Base-by-base conservation (phyloP, 2,888 invertebrate species). In the Drosophila pseudotalamancana region DNA sequence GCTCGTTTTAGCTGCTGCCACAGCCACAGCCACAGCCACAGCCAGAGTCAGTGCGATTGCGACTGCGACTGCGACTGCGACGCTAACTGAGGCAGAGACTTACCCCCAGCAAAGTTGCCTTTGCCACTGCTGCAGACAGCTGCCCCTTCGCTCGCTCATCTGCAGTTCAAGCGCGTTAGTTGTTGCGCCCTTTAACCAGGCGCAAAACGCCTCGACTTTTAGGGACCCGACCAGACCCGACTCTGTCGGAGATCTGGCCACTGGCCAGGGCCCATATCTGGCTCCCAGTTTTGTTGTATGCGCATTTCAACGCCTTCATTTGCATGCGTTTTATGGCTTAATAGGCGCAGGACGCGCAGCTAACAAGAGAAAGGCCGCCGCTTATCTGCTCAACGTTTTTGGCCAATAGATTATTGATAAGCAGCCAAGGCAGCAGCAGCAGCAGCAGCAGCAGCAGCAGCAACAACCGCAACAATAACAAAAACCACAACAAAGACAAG, bases 321-420 rank as follows among this genome's bases (percentile, higher is more conserved):
- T 87, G 88, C 89, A 88, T 88, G 80, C 83, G 77, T 88, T 87
- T 81, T 88, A 89, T 88, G 88, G 88, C 89, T 88, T 88, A 89
- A 88, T 88, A 82, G 74, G 8, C 32, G 16, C 57, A 57, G 43
- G 43, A 46, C 18, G 34, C 18, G 34, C 16, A 6, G 43, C 40
- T 39, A 46, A 55, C 42, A 51, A 50, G 48, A 59, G 40, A 62
- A 40, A 27, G 62, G 53, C 34, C 27, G 42, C 54, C 18, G 57
- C 68, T 87, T 76, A 80, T 75, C 87, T 62, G 82, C 72, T 56
- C 70, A 76, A 71, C 86, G 77, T 87, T 83, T 88, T 75, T 35
- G 67, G 63, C 69, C 81, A 78, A 87, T 84, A 84, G 86, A 87
- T 84, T 82, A 53, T 54, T 73, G 88, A 88, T 88, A 88, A 81